Conservation (phyloP, 2,113 vertebrate species). For the Rafetus swinhoei region DNA sequence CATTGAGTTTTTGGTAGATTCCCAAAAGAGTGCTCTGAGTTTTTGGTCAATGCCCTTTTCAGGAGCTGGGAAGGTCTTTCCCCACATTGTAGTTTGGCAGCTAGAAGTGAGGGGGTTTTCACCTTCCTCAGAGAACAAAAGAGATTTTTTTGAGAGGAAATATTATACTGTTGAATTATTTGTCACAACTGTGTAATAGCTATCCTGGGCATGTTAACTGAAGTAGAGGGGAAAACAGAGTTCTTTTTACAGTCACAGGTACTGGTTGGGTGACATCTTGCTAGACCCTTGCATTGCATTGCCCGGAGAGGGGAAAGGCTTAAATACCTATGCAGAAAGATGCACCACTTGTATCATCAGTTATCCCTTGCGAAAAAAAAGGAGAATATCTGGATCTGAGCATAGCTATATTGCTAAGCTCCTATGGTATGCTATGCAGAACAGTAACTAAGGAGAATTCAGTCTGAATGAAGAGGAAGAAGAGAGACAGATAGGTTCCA, state of each 20-base stretch:
- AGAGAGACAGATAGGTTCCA: not conserved
- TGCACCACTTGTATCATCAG: not conserved
- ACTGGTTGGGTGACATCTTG: not conserved
- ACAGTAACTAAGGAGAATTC: not conserved
- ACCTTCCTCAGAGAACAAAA: not conserved
- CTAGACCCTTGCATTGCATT: not conserved
- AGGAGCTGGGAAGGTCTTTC: not conserved
- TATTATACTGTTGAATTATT: not conserved
- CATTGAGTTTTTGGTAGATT: not conserved
- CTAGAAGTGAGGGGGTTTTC: not conserved
- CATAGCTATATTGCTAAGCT: not conserved
- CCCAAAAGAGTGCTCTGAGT: not conserved
- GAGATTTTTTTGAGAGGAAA: accelerated
- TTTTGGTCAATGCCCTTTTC: not conserved
- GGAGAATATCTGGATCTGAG: not conserved
- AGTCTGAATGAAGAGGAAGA: not conserved
- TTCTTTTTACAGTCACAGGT: not conserved
- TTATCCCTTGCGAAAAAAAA: accelerated
- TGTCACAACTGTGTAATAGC: not conserved
- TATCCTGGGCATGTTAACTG: not conserved
- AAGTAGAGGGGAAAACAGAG: not conserved
- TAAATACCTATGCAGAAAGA: not conserved
- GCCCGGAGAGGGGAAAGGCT: too few species aligned
- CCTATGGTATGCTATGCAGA: not conserved
- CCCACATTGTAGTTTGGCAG: accelerated